A percentile compares a stretch with the other conserved stretches of the same genome.
These are phyloP conservation scores for Gorsachius goisagi DNA, from an alignment of 2,113 vertebrate genomes.

Conservation along the genomic window DNA sequence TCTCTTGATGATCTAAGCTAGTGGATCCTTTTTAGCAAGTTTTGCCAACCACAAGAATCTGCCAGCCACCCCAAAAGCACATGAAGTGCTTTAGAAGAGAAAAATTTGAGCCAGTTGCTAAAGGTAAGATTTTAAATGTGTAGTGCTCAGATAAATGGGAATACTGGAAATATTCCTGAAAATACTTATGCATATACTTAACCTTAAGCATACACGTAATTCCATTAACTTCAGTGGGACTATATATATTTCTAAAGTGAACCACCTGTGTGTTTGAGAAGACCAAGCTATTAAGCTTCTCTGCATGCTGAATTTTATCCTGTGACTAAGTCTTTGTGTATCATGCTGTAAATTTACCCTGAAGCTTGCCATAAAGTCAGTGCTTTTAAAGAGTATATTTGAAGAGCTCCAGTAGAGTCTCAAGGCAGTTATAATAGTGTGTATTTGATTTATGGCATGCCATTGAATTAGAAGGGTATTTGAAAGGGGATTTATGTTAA, in stretches of 20 bases:
- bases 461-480: conserved; percentile 54
- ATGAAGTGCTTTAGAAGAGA: neutral
- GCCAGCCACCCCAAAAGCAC: neutral
- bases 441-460: conserved; percentile 63
- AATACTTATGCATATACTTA: neutral
- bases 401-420: conserved; percentile 58
- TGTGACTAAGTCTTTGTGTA: conserved; percentile 20
- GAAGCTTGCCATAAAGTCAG: conserved; percentile 44
- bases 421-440: conserved; percentile 41
- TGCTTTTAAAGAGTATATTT: conserved; percentile 40
- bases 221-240: conserved; percentile 17
- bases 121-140: neutral
- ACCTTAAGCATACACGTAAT: neutral
- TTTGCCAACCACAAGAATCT: neutral
- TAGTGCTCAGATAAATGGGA: neutral
- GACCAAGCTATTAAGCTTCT: conserved; percentile 19
- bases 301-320: conserved; percentile 17
- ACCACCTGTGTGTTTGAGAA: conserved; percentile 34
- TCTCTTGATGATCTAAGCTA: neutral
- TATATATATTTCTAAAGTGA: conserved; percentile 15
- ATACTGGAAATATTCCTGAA: conserved; percentile 1
- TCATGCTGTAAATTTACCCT: conserved; percentile 20
- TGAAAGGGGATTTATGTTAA: conserved; percentile 65
- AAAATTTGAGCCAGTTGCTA: neutral
- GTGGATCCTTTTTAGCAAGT: neutral